Evolutionary conservation across 2,113 vertebrate genomes (phyloP), one percentile per base, ranked within the genome.

Genomic region (Miniopterus natalensis): DNA sequence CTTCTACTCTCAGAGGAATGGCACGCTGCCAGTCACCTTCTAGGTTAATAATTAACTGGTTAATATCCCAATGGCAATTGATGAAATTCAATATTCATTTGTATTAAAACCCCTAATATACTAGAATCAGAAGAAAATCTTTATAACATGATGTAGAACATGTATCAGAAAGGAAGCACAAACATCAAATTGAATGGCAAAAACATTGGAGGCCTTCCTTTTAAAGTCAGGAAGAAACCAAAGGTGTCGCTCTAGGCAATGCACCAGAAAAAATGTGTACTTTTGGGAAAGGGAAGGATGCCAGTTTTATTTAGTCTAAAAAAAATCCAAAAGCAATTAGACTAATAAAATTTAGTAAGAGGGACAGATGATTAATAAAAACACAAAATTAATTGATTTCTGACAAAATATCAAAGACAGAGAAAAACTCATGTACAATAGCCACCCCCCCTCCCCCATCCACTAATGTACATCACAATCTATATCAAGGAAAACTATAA

Each of bases 321-420:
- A 77, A 6, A 89, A 75, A 59, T 5, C 59, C 40, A 36, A 71
- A 86, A 23, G 65, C 65, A 91, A 14, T 55, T 61, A 71, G 20
- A 29, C 15, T 20, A 74, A 71, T 66, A 92, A 74, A 85, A 80
- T 92, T 95, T 29, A 95, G 57, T 59, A 68, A 89, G 45, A 90
- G 10, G 36, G 80, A 85, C 11, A 86, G 31, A 49, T 81, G 75
- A 57, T 89, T 4, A 61, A 40, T 73, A 66, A 94, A 94, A 88
- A 87, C 8, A 93, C 57, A 66, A 51, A 80, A 68, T 96, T 13
- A 49, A 17, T 96, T 12, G 27, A 80, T 59, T 85, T 90, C 57
- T 61, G 21, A 15, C 57, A 68, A 86, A 85, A 61, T 31, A 25
- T 86, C 8, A 81, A 87, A 92, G 45, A 70, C 29, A 40, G 27